Conservation (phyloP, 2,888 invertebrate species). For the Latrodectus elegans region DNA sequence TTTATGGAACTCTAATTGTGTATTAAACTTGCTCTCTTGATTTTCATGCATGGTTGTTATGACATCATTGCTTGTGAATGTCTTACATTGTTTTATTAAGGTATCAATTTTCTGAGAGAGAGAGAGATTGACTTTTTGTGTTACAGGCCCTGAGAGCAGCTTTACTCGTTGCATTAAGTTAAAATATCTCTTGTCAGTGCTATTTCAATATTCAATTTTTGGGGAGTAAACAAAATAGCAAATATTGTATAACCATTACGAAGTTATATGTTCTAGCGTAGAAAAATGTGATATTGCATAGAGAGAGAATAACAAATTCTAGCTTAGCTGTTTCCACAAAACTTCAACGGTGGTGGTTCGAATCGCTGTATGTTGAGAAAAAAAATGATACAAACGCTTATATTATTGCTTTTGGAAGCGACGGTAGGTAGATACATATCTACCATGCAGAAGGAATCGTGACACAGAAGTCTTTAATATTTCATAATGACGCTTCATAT, state of each 20-base stretch:
- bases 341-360: conserved; percentile 28
- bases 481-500: conserved; percentile 52
- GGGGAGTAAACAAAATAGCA: not conserved
- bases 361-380: conserved; percentile 5
- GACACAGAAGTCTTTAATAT: conserved; percentile 47
- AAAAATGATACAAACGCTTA: conserved; percentile 5
- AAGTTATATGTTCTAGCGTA: not conserved
- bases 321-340: conserved; percentile 35
- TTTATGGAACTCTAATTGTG: not conserved
- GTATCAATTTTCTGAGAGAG: not conserved
- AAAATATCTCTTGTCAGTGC: too few relatives aligned
- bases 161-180: conserved; percentile 13
- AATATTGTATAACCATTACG: not conserved
- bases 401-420: conserved; percentile 8
- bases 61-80: not conserved
- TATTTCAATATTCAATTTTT: too few relatives aligned
- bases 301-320: conserved; percentile 32
- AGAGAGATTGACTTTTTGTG: not conserved
- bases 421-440: conserved; percentile 4
- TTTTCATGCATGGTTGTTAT: not conserved
- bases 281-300: conserved; percentile 61
- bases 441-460: conserved; percentile 24
- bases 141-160: conserved; percentile 50
- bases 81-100: not conserved
- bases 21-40: not conserved